Evolutionary conservation across 2,113 vertebrate genomes (phyloP), one percentile per base, ranked within the genome.

Genomic region (Dicaeum eximium): DNA sequence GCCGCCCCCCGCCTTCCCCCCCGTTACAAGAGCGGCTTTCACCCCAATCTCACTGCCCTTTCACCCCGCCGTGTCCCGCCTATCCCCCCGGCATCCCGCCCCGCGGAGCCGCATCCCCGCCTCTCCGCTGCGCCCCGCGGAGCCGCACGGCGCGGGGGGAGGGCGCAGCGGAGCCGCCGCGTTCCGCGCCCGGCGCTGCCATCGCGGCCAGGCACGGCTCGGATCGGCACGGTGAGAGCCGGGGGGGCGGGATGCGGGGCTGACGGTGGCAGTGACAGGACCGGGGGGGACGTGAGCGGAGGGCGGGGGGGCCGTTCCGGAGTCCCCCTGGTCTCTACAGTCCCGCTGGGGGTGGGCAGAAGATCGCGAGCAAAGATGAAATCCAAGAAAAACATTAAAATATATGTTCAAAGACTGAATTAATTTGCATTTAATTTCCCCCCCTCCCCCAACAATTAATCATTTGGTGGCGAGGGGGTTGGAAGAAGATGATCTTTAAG

Each of bases 211-310:
- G 56, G 62, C 62, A 3, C 79, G 48, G 90, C 58, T 4, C 88
- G 80, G 64, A 9, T 67, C 79, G 56, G 83, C 69, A 67, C 87
- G 93, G 94, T 86, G 80, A 89, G 94, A 54, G 66, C 54, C 24
- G n/a, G 30, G 20, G 38, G 37, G 31, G 44, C 40, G 60, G 51
- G 27, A 11, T 58, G 54, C 13, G 65, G 70, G 77, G 50, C 35
- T 86, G 66, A 44, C 24, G 33, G 88, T 30, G 72, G 47, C 71
- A 8, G 4, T 71, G 45, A 42, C 24, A 28, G 72, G 30, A 31
- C 25, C 38, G 38, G 23, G 40, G 45, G 48, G 50, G 21, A 8
- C 30, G 42, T 40, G 61, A 85, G 12, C 4, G 27, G 12, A 30
- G 67, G 2, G 12, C 27, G 67, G 2, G 37, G 57, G 13, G 21